Percentiles rank a stretch among this genome's conserved stretches.
Conservation (phyloP, 2,888 invertebrate genomes). For the Melanostoma mellinum region DNA sequence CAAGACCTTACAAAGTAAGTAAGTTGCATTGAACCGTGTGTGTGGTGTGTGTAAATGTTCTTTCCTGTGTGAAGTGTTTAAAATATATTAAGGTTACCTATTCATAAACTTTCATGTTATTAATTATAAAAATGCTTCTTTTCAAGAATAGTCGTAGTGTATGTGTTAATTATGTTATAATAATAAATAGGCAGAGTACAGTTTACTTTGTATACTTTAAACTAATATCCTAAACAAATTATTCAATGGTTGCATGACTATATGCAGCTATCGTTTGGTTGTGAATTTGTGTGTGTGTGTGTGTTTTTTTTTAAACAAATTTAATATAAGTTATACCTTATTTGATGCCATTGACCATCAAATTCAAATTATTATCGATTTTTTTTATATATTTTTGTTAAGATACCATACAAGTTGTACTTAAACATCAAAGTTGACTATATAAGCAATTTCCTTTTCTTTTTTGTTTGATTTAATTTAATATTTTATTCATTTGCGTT, state of each 20-base stretch:
- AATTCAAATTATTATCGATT: slow-evolving; percentile 29
- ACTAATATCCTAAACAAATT: slow-evolving; percentile 36
- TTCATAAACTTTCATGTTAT: slow-evolving; percentile 28
- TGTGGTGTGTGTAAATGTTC: slow-evolving; percentile 16
- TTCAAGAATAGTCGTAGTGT: slow-evolving; percentile 32
- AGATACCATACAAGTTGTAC: slow-evolving; percentile 38
- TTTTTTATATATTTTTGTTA: background rate
- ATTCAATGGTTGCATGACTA: slow-evolving; percentile 22
- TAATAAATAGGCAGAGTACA: slow-evolving; percentile 35
- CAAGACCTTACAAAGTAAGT: slow-evolving; percentile 23
- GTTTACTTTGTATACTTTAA: slow-evolving; percentile 31
- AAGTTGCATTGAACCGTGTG: slow-evolving; percentile 39
- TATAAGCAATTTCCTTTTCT: slow-evolving; percentile 22
- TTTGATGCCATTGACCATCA: slow-evolving; percentile 27
- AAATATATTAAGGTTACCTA: slow-evolving; percentile 48
- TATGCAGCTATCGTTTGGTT: background rate
- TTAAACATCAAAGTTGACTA: slow-evolving; percentile 50
- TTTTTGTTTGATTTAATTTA: slow-evolving; percentile 17
- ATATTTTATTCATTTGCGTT: slow-evolving; percentile 37
- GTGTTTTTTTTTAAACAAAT: slow-evolving; percentile 1
- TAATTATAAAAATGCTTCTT: slow-evolving; percentile 54
- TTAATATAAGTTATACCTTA: slow-evolving; percentile 41
- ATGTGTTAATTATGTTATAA: slow-evolving; percentile 14
- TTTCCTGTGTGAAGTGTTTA: slow-evolving; percentile 46
- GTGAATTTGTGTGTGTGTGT: slow-evolving; percentile 3